phyloP scores from a whole-genome alignment of 2,113 vertebrate genomes.

The Odocoileus hemionus region DNA sequence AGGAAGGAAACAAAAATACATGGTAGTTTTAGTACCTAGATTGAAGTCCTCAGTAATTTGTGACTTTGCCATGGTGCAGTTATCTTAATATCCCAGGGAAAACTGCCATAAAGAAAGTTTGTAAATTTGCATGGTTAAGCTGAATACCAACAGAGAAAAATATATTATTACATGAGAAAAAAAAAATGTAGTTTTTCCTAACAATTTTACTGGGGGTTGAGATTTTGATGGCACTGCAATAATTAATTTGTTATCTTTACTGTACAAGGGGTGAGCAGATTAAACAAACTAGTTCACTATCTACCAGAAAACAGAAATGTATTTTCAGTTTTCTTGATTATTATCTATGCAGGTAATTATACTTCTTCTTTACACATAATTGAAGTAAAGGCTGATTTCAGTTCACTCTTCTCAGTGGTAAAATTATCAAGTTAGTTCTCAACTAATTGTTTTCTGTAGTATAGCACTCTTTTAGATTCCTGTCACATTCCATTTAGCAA shows the following conservation, averaged over 20 bases:
- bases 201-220: background rate
- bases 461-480: constrained; percentile 79
- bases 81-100: background rate
- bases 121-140: background rate
- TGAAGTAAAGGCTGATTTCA: constrained; percentile 82
- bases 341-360: constrained; percentile 83
- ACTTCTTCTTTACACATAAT: constrained; percentile 82
- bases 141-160: background rate
- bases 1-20: background rate
- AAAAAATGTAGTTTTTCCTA: background rate
- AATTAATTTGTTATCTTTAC: constrained; percentile 74
- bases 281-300: constrained; percentile 77
- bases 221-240: constrained; percentile 60
- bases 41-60: background rate
- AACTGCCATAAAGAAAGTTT: background rate
- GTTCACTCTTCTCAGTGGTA: constrained; percentile 80
- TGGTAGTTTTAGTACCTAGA: background rate
- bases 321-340: constrained; percentile 82
- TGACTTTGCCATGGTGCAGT: constrained; percentile 2
- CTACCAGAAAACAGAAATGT: constrained; percentile 75
- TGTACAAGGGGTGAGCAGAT: constrained; percentile 76
- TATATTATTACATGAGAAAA: background rate
- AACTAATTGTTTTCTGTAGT: constrained; percentile 86
- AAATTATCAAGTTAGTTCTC: constrained; percentile 85
- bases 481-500: constrained; percentile 86